Percentiles rank a stretch among this genome's conserved stretches.
Evolutionary conservation across 2,797 vertebrate species (phyloP).

Genomic region (Heliangelus exortis): DNA sequence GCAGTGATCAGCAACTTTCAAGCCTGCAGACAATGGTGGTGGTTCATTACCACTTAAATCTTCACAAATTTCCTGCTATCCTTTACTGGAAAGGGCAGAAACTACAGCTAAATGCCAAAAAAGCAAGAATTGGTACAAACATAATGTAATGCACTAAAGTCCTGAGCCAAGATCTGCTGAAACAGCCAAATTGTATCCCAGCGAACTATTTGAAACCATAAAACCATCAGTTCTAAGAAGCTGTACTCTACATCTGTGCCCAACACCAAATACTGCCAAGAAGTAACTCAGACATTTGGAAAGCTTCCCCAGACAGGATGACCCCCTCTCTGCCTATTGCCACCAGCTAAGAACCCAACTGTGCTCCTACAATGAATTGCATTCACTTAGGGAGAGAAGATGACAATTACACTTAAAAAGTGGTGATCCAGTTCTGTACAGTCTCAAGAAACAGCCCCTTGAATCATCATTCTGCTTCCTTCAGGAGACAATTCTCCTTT

Average conservation of each 20-base stretch:
- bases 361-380: neutral
- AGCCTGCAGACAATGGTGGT: neutral
- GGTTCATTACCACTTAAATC: neutral
- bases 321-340: neutral
- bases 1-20: neutral
- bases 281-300: neutral
- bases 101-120: slow-evolving; percentile 8
- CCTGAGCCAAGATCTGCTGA: slow-evolving; percentile 19
- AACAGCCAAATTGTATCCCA: slow-evolving; percentile 26
- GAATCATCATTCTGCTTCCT: neutral
- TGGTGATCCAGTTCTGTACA: neutral
- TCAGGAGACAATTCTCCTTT: neutral
- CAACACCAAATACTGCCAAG: slow-evolving; percentile 5
- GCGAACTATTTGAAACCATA: neutral
- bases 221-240: neutral
- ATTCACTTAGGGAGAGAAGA: neutral
- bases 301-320: neutral
- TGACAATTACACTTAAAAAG: neutral
- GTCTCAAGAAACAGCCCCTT: neutral
- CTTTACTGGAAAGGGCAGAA: neutral
- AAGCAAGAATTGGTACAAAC: neutral
- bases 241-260: neutral
- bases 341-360: neutral
- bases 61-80: neutral
- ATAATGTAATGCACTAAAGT: neutral